Percentiles rank a stretch among this genome's conserved stretches.
Conservation (phyloP, 2,888 invertebrate genomes). For the Caenorhabditis doughertyi region DNA sequence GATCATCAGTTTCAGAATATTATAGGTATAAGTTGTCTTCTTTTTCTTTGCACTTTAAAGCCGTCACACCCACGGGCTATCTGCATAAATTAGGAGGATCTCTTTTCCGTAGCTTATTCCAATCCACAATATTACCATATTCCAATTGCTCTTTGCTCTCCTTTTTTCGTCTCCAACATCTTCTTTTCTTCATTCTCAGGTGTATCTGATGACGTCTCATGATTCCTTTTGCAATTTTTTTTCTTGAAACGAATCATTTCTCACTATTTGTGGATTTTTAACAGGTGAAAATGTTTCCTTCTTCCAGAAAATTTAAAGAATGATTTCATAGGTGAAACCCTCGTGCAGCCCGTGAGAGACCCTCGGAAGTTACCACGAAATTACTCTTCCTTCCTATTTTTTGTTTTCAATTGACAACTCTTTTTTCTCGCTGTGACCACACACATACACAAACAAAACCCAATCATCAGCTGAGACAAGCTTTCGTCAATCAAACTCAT, state of each 20-base stretch:
- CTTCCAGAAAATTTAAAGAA: constrained; percentile 12
- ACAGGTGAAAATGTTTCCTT: constrained; percentile 39
- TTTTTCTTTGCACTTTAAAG: constrained; percentile 20
- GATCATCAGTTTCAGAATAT: too few species aligned
- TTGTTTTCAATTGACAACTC: constrained; percentile 39
- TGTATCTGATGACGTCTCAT: constrained; percentile 37
- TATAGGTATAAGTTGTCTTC: neutral
- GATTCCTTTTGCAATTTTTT: constrained; percentile 15
- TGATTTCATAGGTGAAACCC: constrained; percentile 21
- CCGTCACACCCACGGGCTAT: constrained; percentile 34
- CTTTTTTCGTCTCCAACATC: neutral
- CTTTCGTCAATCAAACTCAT: constrained; percentile 59
- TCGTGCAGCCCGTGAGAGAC: neutral
- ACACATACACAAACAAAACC: constrained; percentile 32
- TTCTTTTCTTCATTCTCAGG: constrained; percentile 18
- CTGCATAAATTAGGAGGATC: constrained; percentile 34
- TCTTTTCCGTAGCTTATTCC: neutral
- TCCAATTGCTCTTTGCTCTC: constrained; percentile 55
- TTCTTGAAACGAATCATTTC: neutral
- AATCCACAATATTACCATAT: constrained; percentile 43
- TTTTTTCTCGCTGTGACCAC: constrained; percentile 21
- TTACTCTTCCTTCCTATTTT: constrained; percentile 27
- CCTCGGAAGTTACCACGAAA: constrained; percentile 21
- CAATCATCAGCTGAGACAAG: constrained; percentile 52
- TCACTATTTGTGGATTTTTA: constrained; percentile 9